Evolutionary conservation across 64 coral and sea anemone genomes (phyloP), one percentile per base, ranked within the genome.

Genomic region (Astreopora myriophthalma): DNA sequence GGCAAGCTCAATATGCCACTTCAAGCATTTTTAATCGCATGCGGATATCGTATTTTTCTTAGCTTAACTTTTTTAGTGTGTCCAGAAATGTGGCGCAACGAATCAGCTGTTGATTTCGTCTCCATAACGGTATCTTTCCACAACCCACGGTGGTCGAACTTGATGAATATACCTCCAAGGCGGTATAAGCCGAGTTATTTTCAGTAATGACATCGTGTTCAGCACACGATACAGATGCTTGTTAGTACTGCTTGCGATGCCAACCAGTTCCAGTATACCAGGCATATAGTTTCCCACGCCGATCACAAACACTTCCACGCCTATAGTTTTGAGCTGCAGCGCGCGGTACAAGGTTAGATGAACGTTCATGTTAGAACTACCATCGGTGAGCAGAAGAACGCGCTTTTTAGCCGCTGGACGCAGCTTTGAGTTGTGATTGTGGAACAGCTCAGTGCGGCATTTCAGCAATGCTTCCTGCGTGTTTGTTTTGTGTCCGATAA

Each of bases 271-370:
- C 11, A 80, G 90, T 3, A 93, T 93, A 0, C 94, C 94, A 36
- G 88, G 84, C 57, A 96, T 42, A 44, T 89, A 92, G 42, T 87
- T 92, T 6, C 94, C 94, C 17, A 93, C 86, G 8, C 90, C 94
- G n/a, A 96, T 68, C 1, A 93, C 90, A 30, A 85, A 96, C 52
- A 96, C 92, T 69, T 96, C 89, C 2, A 96, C 90, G 22, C 94
- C 94, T 28, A 89, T 80, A 11, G 89, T 85, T 72, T 93, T 96
- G 25, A 96, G 60, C 42, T 93, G 86, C 17, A 96, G 82, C 0
- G 90, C 77, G 25, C 90, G 86, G 36, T 83, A 96, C 35, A 96
- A 40, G 3, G 94, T 96, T 12, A 96, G 25, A 36, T 96, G 85
- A 16, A 70, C 27, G 22, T 89, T 85, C 30, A 96, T 36, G 71